phyloP scores from a whole-genome alignment of 2,888 invertebrate genomes.

The Physocephala rufipes region DNA sequence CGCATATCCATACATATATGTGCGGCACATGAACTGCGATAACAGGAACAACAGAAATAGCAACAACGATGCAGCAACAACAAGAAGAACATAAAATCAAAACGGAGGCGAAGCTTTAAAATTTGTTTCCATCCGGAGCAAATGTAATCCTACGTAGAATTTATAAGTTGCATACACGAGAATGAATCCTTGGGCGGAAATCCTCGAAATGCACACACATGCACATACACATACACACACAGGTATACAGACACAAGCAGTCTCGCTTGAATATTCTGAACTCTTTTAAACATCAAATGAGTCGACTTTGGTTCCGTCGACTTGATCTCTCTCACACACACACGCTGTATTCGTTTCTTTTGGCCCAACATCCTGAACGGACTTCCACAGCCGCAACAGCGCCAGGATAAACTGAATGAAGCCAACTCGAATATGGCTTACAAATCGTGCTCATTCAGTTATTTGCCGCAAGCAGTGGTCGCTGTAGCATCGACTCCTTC shows the following conservation, averaged over 20 bases:
- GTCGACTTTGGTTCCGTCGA: slow-evolving; percentile 5
- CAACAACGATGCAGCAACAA: not conserved
- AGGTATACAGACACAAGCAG: not conserved
- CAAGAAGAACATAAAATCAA: not conserved
- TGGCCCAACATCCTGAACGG: slow-evolving; percentile 9
- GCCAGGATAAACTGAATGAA: slow-evolving; percentile 14
- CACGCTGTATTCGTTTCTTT: slow-evolving; percentile 29
- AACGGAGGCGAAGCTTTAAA: slow-evolving; percentile 21
- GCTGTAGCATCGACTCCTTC: not conserved
- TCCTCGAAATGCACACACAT: slow-evolving; percentile 27
- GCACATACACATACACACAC: slow-evolving; percentile 18
- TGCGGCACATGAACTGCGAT: not conserved
- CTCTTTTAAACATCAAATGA: slow-evolving; percentile 12
- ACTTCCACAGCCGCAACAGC: slow-evolving; percentile 11
- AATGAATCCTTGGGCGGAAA: slow-evolving; percentile 40
- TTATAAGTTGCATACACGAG: slow-evolving; percentile 37
- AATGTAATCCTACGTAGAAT: slow-evolving; percentile 21
- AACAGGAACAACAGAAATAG: slow-evolving; percentile 1
- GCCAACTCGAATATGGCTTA: slow-evolving; percentile 3
- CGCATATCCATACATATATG: too few species aligned
- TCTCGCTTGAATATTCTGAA: not conserved
- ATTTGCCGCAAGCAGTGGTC: slow-evolving; percentile 14
- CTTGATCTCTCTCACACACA: not conserved
- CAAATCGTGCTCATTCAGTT: slow-evolving; percentile 8
- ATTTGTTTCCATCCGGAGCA: slow-evolving; percentile 15